Evolutionary conservation across 2,113 vertebrate genomes (phyloP).

Genomic region (Anser cygnoides): DNA sequence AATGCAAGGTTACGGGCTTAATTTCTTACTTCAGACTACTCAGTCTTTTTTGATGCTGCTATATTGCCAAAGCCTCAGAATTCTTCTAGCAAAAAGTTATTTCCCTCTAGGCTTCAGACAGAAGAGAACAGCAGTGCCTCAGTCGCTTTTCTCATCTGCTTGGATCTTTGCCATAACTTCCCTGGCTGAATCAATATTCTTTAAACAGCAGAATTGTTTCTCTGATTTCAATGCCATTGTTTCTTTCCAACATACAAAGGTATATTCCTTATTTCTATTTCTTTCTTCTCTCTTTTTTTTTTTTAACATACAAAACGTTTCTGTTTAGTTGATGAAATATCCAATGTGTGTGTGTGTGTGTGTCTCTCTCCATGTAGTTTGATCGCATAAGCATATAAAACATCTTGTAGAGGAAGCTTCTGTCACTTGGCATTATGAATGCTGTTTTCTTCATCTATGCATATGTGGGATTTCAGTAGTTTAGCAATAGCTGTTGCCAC

Average conservation of each 20-base stretch:
- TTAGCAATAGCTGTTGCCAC: not conserved
- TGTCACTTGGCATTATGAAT: slow-evolving; percentile 47
- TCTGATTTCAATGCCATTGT: slow-evolving; percentile 55
- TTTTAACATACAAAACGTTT: not conserved
- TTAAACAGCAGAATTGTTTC: slow-evolving; percentile 66
- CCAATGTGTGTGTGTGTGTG: not conserved
- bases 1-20: not conserved
- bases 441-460: slow-evolving; percentile 3
- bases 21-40: slow-evolving; percentile 44
- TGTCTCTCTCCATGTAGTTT: not conserved
- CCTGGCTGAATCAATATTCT: slow-evolving; percentile 56
- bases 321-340: slow-evolving; percentile 5
- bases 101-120: slow-evolving; percentile 32
- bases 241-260: slow-evolving; percentile 42
- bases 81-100: slow-evolving; percentile 1
- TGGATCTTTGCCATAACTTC: slow-evolving; percentile 49
- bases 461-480: not conserved
- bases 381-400: slow-evolving; percentile 9
- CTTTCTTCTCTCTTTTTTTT: not conserved
- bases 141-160: not conserved
- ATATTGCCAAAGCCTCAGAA: slow-evolving; percentile 29
- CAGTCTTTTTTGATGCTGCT: slow-evolving; percentile 22
- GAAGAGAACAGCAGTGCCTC: slow-evolving; percentile 11
- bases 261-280: not conserved
- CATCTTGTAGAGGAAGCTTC: not conserved